Percentiles rank a stretch among this genome's conserved stretches.
Evolutionary conservation across 1,140 invertebrate genomes (phyloP).

Genomic region (Trachymyrmex septentrionalis): DNA sequence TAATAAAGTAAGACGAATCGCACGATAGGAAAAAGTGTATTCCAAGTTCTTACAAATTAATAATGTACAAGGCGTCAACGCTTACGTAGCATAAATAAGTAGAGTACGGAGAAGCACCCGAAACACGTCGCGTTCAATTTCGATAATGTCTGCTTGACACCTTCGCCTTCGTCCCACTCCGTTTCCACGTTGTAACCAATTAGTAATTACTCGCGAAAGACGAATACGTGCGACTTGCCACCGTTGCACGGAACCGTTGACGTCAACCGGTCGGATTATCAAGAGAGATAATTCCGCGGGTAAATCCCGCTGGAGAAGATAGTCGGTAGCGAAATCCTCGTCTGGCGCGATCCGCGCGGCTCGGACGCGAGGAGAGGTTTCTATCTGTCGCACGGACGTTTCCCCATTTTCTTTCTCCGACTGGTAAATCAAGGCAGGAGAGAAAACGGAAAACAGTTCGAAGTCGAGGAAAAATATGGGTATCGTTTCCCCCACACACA

Average conservation of each 20-base stretch:
- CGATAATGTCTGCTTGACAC: not conserved
- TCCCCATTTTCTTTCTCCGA: not conserved
- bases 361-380: too few species aligned
- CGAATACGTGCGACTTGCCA: not conserved
- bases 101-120: not conserved
- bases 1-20: not conserved
- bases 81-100: constrained; percentile 49
- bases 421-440: not conserved
- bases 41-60: not conserved
- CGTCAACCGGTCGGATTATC: constrained; percentile 1
- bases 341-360: not conserved
- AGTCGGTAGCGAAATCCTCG: too few species aligned
- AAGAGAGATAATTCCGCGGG: not conserved
- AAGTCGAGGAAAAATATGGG: constrained; percentile 31
- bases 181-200: not conserved
- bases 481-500: not conserved
- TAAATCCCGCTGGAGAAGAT: not conserved
- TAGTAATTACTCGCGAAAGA: constrained; percentile 8
- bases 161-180: not conserved
- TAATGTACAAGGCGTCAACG: not conserved
- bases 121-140: constrained; percentile 18
- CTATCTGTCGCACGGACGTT: not conserved
- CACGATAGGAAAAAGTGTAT: too few species aligned
- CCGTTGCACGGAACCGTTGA: constrained; percentile 21
- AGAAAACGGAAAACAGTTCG: not conserved